These are phyloP conservation scores for Conchocele bisecta DNA, from an alignment of 2,888 invertebrate species.

Conservation along the genomic window DNA sequence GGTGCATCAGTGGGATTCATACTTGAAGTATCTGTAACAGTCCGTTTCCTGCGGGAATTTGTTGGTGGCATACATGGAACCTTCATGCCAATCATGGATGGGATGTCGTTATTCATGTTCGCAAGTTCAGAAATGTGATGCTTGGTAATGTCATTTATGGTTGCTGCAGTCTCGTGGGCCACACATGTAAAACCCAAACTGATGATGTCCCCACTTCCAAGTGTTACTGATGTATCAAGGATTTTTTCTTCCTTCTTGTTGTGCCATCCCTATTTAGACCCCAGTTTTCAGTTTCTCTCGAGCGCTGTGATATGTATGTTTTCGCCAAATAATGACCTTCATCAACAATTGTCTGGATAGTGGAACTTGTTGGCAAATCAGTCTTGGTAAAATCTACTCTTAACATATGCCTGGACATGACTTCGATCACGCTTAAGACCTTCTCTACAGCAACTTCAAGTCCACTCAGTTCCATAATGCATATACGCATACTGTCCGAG, in stretches of 20 bases:
- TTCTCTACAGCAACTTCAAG: slow-evolving; percentile 14
- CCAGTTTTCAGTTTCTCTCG: slow-evolving; percentile 24
- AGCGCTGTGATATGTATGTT: slow-evolving; percentile 21
- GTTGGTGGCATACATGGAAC: too few species aligned
- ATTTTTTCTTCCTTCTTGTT: slow-evolving; percentile 27
- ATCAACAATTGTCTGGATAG: too few species aligned
- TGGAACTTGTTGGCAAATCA: slow-evolving; percentile 20
- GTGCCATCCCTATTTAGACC: slow-evolving; percentile 42
- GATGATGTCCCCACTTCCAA: neutral
- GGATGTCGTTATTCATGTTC: too few species aligned
- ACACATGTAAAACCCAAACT: slow-evolving; percentile 24
- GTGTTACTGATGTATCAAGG: slow-evolving; percentile 13
- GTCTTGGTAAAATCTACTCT: neutral
- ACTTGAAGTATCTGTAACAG: too few species aligned
- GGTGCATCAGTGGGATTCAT: neutral
- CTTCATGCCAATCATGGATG: too few species aligned
- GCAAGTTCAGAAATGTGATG: too few species aligned
- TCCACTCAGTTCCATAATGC: slow-evolving; percentile 13
- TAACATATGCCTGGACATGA: slow-evolving; percentile 5
- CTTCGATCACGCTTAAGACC: slow-evolving; percentile 1
- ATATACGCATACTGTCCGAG: slow-evolving; percentile 1
- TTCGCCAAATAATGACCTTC: slow-evolving; percentile 45
- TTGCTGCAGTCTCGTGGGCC: slow-evolving; percentile 3
- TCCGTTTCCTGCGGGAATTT: too few species aligned
- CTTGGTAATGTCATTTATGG: slow-evolving; percentile 8